These are phyloP conservation scores for Sebastiscus albofasciatus DNA, from an alignment of 2,797 vertebrate species.

Conservation along the genomic window DNA sequence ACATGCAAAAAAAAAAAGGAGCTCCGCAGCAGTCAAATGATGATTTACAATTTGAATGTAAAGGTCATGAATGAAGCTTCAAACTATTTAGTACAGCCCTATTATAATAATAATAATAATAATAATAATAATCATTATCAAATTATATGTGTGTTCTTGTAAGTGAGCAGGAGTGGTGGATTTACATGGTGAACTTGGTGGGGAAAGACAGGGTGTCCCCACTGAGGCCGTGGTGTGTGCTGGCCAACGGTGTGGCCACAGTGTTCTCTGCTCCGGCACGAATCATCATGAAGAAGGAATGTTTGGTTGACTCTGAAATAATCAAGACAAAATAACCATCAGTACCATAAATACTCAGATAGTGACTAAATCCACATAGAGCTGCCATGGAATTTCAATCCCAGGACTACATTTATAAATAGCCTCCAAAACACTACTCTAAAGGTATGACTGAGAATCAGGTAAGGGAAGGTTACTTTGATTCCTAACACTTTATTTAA, in stretches of 20 bases:
- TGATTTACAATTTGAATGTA: too few relatives aligned
- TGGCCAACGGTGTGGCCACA: slow-evolving; percentile 90
- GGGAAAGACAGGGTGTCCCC: slow-evolving; percentile 93
- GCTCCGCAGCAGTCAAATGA: too few relatives aligned
- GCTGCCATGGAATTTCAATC: not conserved
- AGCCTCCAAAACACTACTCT: not conserved
- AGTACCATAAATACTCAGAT: not conserved
- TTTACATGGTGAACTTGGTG: slow-evolving; percentile 92
- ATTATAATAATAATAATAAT: too few relatives aligned
- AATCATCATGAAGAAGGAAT: slow-evolving; percentile 93
- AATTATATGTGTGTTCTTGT: not conserved
- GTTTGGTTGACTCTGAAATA: slow-evolving; percentile 77
- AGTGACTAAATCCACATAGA: not conserved
- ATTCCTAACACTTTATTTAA: not conserved
- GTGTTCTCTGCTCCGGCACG: slow-evolving; percentile 90
- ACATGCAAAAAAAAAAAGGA: too few relatives aligned
- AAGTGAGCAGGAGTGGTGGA: slow-evolving; percentile 13
- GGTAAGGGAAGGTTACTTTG: not conserved
- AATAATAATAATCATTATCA: not conserved
- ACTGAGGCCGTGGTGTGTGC: slow-evolving; percentile 87
- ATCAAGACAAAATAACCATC: not conserved
- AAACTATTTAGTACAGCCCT: too few relatives aligned
- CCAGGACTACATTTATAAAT: not conserved
- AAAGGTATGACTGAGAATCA: not conserved
- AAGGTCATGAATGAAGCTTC: too few relatives aligned